These are phyloP conservation scores for Drosophila pectinifera DNA, from an alignment of 1,140 invertebrate genomes.

Conservation along the genomic window DNA sequence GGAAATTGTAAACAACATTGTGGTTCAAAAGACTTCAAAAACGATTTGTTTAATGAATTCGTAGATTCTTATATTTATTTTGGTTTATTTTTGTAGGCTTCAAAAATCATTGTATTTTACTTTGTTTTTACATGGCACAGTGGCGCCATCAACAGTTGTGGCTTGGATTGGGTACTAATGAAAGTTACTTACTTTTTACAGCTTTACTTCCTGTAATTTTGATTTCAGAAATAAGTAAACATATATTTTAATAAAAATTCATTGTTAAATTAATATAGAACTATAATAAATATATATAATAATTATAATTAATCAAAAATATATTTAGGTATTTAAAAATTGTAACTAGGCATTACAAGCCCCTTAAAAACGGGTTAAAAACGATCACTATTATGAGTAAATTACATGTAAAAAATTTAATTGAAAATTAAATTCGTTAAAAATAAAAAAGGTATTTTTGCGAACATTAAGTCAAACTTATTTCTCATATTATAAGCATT, in stretches of 20 bases:
- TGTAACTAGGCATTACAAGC: no score
- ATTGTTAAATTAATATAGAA: no score
- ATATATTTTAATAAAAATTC: not conserved
- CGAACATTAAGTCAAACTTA: no score
- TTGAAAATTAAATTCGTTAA: no score
- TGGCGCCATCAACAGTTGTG: not conserved
- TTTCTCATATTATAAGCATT: no score
- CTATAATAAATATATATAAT: not conserved
- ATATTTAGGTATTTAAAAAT: no score
- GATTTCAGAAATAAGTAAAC: not conserved
- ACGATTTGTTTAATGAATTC: not conserved
- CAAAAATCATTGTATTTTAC: not conserved
- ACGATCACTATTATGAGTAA: accelerated
- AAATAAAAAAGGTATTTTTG: no score
- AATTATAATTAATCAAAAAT: not conserved
- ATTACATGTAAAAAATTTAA: not conserved
- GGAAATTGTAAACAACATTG: conserved; percentile 9
- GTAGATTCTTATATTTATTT: not conserved
- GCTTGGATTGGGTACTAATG: not conserved
- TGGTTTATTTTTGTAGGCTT: not conserved
- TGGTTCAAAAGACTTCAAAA: not conserved
- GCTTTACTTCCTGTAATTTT: not conserved
- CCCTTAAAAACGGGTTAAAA: not conserved
- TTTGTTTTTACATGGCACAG: not conserved
- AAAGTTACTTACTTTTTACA: not conserved